Conservation (phyloP, 2,888 invertebrate genomes). For the Hoplodrina blanda region DNA sequence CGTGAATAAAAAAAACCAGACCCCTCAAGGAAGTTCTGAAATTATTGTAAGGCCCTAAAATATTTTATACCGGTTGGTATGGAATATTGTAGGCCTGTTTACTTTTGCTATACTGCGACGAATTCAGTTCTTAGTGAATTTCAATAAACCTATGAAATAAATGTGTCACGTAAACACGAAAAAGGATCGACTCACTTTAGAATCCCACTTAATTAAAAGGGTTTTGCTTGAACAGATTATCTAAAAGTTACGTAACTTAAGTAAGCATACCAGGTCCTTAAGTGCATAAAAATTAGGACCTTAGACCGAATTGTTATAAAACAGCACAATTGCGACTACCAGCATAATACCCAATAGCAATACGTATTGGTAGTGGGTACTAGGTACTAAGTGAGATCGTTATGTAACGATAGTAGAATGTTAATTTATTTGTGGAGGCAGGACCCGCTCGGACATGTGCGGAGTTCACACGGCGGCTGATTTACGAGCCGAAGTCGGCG, state of each 20-base stretch:
- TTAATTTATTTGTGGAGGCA: constrained; percentile 61
- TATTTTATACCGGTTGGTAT: no score
- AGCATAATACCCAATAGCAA: neutral
- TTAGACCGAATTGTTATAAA: neutral
- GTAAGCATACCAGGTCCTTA: no score
- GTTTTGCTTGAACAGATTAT: neutral
- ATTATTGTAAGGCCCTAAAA: no score
- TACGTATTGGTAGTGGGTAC: constrained; percentile 8
- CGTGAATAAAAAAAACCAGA: no score
- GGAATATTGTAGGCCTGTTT: no score
- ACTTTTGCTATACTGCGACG: no score
- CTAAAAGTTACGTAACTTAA: neutral
- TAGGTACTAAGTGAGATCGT: constrained; percentile 22
- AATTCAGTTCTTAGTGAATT: no score
- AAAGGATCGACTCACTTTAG: neutral
- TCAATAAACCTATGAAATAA: no score
- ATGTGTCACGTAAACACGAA: neutral
- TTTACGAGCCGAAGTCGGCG: constrained; percentile 69
- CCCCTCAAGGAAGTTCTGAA: no score
- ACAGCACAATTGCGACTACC: constrained; percentile 4
- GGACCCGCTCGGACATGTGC: constrained; percentile 68
- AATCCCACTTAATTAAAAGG: neutral
- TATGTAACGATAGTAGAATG: constrained; percentile 54
- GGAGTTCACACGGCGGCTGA: constrained; percentile 80
- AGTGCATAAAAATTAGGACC: neutral